These are phyloP conservation scores for Aplysia californica DNA, from an alignment of 1,140 invertebrate species.

Conservation along the genomic window DNA sequence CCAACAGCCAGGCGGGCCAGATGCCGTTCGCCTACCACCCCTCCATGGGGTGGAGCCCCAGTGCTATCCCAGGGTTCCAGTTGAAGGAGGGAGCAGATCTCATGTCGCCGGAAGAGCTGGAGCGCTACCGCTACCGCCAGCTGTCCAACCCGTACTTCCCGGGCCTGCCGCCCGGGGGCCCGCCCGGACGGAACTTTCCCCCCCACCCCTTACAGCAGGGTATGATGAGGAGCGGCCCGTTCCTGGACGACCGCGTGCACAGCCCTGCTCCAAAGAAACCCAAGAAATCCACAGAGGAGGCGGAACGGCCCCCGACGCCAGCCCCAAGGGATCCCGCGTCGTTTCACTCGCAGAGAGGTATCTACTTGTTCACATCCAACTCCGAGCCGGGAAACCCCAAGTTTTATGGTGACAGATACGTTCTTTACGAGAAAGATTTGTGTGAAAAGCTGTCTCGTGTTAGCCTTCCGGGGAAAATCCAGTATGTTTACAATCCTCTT, in stretches of 20 bases:
- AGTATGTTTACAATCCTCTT: slow-evolving; percentile 85
- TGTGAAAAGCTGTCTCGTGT: slow-evolving; percentile 46
- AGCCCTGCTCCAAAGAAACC: slow-evolving; percentile 25
- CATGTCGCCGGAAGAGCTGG: slow-evolving; percentile 19
- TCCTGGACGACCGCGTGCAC: slow-evolving; percentile 20
- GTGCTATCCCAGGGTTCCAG: slow-evolving; percentile 17
- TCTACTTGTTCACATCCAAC: slow-evolving; percentile 34
- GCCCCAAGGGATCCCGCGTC: slow-evolving; percentile 18
- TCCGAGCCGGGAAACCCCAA: slow-evolving; percentile 13
- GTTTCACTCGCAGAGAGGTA: slow-evolving; percentile 34
- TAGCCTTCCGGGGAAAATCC: slow-evolving; percentile 67
- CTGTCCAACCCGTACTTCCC: slow-evolving; percentile 22
- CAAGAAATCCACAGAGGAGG: slow-evolving; percentile 24
- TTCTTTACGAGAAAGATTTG: slow-evolving; percentile 45
- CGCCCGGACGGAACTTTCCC: slow-evolving; percentile 11
- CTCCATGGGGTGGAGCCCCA: slow-evolving; percentile 23
- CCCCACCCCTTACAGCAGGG: slow-evolving; percentile 14
- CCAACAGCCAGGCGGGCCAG: slow-evolving; percentile 20
- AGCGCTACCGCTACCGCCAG: slow-evolving; percentile 22
- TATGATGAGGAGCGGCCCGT: slow-evolving; percentile 19
- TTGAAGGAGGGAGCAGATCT: slow-evolving; percentile 17
- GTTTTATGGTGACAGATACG: slow-evolving; percentile 34
- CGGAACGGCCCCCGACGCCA: slow-evolving; percentile 22
- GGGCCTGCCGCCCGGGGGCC: slow-evolving; percentile 8
- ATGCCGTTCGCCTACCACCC: slow-evolving; percentile 26